phyloP scores from a whole-genome alignment of 2,797 vertebrate species.

The Iguana delicatissima region DNA sequence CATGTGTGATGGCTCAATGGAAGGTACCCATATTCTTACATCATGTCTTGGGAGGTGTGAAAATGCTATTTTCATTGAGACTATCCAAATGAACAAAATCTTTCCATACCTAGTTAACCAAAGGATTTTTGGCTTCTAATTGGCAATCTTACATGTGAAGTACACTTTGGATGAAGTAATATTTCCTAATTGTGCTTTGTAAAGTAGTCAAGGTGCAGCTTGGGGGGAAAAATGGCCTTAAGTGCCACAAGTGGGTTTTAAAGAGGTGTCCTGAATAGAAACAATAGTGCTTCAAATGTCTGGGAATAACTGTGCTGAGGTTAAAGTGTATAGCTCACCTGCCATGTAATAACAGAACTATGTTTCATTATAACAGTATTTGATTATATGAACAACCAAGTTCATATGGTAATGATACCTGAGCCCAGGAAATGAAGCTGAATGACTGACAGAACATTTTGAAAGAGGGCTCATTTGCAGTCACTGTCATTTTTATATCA shows the following conservation, averaged over 20 bases:
- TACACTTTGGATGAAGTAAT: not conserved
- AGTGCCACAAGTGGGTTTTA: not conserved
- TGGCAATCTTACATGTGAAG: not conserved
- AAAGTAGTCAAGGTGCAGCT: not conserved
- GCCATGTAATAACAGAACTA: accelerated
- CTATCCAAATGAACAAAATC: no score
- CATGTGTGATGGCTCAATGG: no score
- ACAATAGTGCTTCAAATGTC: not conserved
- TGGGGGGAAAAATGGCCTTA: not conserved
- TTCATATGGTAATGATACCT: not conserved
- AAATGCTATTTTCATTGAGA: no score
- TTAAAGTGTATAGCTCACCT: accelerated
- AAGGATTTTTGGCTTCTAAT: not conserved
- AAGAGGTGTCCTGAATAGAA: not conserved
- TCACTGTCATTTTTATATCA: not conserved
- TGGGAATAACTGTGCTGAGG: not conserved
- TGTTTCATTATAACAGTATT: slow-evolving; percentile 2
- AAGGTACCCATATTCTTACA: no score
- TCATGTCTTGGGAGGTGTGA: no score
- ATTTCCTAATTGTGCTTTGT: slow-evolving; percentile 12
- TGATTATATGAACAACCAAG: slow-evolving; percentile 11
- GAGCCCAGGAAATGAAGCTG: not conserved
- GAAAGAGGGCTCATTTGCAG: not conserved
- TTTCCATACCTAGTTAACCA: no score
- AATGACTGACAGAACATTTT: not conserved